Base-by-base conservation (phyloP, 2,113 vertebrate species). In the Paracanthobrama guichenoti region DNA sequence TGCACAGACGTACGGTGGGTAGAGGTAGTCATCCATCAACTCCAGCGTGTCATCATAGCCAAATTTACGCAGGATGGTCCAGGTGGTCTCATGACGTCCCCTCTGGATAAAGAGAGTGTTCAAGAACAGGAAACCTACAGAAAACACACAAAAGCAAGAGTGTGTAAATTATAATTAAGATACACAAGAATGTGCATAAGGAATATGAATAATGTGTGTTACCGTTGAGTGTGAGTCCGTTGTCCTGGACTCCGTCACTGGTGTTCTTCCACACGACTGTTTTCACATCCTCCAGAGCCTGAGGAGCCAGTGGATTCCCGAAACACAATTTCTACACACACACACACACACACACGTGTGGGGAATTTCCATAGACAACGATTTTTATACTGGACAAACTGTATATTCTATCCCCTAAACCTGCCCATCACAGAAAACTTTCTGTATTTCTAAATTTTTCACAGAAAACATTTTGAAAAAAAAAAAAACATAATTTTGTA, bases 61-160 rank as follows among this genome's bases (percentile, higher is more conserved):
- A 0, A 98, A 99, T 88, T 95, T 96, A 66, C 98, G 95, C 50
- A 99, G 93, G 86, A 99, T 98, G 28, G 97, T 96, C 98, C 98
- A 99, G 0, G 98, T 99, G 87, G 98, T 99, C 91, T 99, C 98
- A 0, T 99, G 98, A 1, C 98, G 94, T n/a, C 98, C 98, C 9
- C 98, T 93, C 91, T 99, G 98, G 92, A 99, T 97, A 90, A 99
- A 99, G 18, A 99, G 95, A 0, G 94, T 98, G 90, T 99, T 99
- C 86, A 99, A 94, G 90, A 99, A 99, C 72, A 98, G 95, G 89
- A 99, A 99, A 13, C 98, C 98, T 99, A 90, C 0, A 46, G 87
- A 55, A 85, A 35, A 69, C 1, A 39, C 44, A 75, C 55, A 81
- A 31, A 81, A 0, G 62, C 66, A 53, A 16, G 28, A 13, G 16